phyloP scores from a whole-genome alignment of 2,797 vertebrate species.

The Myotis pilosus region DNA sequence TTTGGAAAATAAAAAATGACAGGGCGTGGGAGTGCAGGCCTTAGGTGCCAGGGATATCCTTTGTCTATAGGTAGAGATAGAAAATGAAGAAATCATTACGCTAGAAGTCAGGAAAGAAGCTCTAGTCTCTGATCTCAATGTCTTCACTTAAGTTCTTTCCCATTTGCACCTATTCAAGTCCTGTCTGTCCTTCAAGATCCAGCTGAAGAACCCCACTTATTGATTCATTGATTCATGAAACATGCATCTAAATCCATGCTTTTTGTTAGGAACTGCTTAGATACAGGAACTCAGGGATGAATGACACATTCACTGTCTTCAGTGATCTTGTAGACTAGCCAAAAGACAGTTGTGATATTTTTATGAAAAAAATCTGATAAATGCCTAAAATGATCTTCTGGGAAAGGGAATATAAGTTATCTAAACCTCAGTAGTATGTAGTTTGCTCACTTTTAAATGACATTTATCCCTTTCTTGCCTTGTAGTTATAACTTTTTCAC shows the following conservation, averaged over 20 bases:
- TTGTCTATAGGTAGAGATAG: neutral
- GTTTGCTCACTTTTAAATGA: neutral
- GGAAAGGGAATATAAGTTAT: neutral
- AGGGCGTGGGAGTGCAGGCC: neutral
- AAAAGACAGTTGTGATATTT: conserved; percentile 15
- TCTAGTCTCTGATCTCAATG: neutral
- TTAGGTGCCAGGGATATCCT: neutral
- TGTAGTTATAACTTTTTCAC: neutral
- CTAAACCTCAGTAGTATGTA: neutral
- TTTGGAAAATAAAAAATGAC: no score
- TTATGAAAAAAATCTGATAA: conserved; percentile 47
- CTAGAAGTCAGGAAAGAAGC: neutral
- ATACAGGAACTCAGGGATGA: neutral
- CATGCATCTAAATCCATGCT: neutral
- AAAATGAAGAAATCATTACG: neutral
- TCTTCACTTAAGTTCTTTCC: neutral
- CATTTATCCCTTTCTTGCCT: neutral
- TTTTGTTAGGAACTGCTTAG: conserved; percentile 7
- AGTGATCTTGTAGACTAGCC: neutral
- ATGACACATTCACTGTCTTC: neutral
- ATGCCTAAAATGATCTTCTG: neutral
- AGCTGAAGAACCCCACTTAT: neutral
- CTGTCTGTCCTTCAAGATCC: neutral
- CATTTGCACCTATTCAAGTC: neutral
- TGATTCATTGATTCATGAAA: neutral